A percentile compares a stretch with the other conserved stretches of the same genome.
Evolutionary conservation across 2,888 invertebrate genomes (phyloP).

Genomic region (Drosophila atripex): DNA sequence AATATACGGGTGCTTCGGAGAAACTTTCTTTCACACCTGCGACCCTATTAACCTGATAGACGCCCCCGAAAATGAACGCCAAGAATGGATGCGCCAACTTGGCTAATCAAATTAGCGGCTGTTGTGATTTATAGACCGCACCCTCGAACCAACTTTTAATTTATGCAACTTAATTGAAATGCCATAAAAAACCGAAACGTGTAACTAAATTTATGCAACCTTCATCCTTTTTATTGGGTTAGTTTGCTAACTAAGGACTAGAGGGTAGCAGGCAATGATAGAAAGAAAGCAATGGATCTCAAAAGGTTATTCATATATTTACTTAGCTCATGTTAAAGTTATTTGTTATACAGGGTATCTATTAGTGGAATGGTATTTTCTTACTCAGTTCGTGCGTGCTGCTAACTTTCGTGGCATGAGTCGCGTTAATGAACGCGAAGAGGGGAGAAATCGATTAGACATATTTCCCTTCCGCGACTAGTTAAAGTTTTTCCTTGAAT

Average conservation of each 20-base stretch:
- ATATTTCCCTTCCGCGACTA: conserved; percentile 36
- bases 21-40: conserved; percentile 29
- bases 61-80: conserved; percentile 17
- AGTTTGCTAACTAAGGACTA: conserved; percentile 21
- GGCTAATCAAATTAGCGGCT: conserved; percentile 52
- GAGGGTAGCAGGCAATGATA: conserved; percentile 4
- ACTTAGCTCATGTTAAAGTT: background rate
- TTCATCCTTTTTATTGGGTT: conserved; percentile 33
- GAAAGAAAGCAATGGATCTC: background rate
- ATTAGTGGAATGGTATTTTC: background rate
- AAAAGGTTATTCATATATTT: background rate
- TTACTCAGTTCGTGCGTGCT: conserved; percentile 1
- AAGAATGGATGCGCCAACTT: conserved; percentile 45
- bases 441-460: conserved; percentile 41
- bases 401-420: conserved; percentile 17
- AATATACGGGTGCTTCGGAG: background rate
- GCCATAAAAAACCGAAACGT: conserved; percentile 47
- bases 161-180: conserved; percentile 59
- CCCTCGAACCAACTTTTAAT: conserved; percentile 48
- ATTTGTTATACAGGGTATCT: conserved; percentile 1
- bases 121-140: conserved; percentile 52
- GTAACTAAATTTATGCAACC: conserved; percentile 49
- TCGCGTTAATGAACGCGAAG: conserved; percentile 55
- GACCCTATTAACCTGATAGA: conserved; percentile 39
- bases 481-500: conserved; percentile 38